Base-by-base conservation (phyloP, 2,888 invertebrate species). In the Cheilosia scutellata region DNA sequence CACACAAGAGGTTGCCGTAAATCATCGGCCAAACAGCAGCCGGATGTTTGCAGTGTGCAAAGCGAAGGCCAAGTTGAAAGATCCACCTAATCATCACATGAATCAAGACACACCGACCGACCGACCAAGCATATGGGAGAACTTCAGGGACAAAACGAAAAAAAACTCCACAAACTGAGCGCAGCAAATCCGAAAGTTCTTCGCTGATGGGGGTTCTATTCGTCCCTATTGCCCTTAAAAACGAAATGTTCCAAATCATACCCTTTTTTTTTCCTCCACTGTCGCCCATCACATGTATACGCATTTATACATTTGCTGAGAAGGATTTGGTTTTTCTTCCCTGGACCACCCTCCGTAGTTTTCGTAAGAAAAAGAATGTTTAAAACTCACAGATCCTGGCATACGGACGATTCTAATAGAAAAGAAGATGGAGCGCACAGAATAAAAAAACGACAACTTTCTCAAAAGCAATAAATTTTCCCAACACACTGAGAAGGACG, bases 381-480 rank as follows among this genome's bases (percentile, higher is more conserved):
- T 80, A 47, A 60, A 80, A 74, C 66, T 62, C 57, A 13, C 68
- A 80, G 44, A 70, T 58, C 42, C 70, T 70, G 62, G 31, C 65
- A 79, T 51, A 65, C 13, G 63, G 31, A 71, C 49, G 58, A 60
- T 40, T 65, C 57, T 58, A 40, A 70, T 62, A 63, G 49, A 80
- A 74, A 68, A 60, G 37, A 25, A 65, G 49, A 57, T 13, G 37
- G 16, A 4, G 29, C 27, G 20, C 49, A 33, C 5, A 42, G 29
- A 20, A 40, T 44, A 44, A 72, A 33, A 58, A 70, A 25, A 29
- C 1, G n/a, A 57, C 44, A 58, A 72, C 71, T 77, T 71, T 70
- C 82, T 75, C 70, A 47, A 79, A 84, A 84, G 79, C 75, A 84
- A 84, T 84, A 75, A 79, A 79, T 84, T 83, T 84, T 65, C 63